These are phyloP conservation scores for Crotalus adamanteus DNA, from an alignment of 2,797 vertebrate species.

Conservation along the genomic window DNA sequence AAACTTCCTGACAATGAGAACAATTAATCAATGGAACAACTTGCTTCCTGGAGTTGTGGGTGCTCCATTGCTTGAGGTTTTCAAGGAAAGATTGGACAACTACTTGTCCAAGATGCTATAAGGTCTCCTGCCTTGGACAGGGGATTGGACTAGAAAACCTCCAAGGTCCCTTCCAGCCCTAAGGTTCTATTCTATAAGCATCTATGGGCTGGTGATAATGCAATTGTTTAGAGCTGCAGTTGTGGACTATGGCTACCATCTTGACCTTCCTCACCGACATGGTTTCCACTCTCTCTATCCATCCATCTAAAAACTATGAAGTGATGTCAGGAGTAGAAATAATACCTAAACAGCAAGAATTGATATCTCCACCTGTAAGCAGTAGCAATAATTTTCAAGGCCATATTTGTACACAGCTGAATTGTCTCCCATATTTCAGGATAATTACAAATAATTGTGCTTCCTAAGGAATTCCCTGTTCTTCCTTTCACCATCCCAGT, in stretches of 20 bases:
- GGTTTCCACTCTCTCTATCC: background rate
- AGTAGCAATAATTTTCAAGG: background rate
- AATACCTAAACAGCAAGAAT: background rate
- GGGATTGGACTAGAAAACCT: background rate
- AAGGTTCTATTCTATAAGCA: background rate
- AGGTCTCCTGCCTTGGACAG: background rate
- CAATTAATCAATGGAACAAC: background rate
- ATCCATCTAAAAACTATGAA: background rate
- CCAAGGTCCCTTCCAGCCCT: background rate
- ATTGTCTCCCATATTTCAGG: background rate
- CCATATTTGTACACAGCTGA: background rate
- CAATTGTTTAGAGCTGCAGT: background rate
- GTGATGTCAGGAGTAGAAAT: background rate
- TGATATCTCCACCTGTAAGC: background rate
- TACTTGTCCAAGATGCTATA: background rate
- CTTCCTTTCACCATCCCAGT: background rate
- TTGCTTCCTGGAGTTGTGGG: background rate
- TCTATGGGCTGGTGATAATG: background rate
- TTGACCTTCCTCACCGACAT: background rate
- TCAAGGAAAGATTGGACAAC: background rate
- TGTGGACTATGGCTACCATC: background rate
- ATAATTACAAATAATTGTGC: background rate
- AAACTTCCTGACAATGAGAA: background rate
- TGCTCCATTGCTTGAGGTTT: background rate
- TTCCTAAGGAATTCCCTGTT: background rate